Base-by-base conservation (phyloP, 2,113 vertebrate species). In the Paradoxurus hermaphroditus region DNA sequence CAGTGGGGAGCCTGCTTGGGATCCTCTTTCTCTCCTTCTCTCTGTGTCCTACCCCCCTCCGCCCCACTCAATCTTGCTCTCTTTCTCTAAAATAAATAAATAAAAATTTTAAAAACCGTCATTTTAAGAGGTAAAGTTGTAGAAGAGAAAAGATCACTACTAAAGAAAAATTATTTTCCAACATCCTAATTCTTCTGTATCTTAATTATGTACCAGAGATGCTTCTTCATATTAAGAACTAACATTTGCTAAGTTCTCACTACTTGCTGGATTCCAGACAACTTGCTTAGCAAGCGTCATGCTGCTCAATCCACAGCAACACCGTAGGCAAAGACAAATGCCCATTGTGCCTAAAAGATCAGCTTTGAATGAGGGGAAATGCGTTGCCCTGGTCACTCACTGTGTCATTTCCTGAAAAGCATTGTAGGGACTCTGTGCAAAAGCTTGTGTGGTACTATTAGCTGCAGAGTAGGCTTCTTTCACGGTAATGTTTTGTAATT, bases 251-350 rank as follows among this genome's bases (percentile, higher is more conserved):
- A 18, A 31, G 53, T 9, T 21, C 36, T 59, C 56, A 18, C 46
- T 46, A 1, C 16, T 13, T 21, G 16, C 62, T 18, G 2, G 15
- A 11, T 53, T 18, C 23, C 15, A 5, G 8, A 77, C 1, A 39
- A 34, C 39, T 75, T 59, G 13, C 65, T 91, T 34, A 62, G 62
- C 12, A 14, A 8, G 44, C 4, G 3, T 62, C 19, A 19, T 25
- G 10, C 56, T 46, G 36, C 46, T 85, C 49, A 18, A 11, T 27
- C 46, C 56, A 36, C 31, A 56, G 34, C 31, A 70, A n/a, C 16
- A 14, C 41, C 1, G 0, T 1, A 18, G 10, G 8, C 12, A 5
- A 14, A 39, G 16, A 41, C 8, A 27, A 29, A 34, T 1, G 15
- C 18, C 49, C 19, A n/a, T 41, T 94, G 78, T 79, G 14, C 34